A percentile compares a stretch with the other conserved stretches of the same genome.
Conservation (phyloP, 2,888 invertebrate genomes). For the Maniola hyperantus region DNA sequence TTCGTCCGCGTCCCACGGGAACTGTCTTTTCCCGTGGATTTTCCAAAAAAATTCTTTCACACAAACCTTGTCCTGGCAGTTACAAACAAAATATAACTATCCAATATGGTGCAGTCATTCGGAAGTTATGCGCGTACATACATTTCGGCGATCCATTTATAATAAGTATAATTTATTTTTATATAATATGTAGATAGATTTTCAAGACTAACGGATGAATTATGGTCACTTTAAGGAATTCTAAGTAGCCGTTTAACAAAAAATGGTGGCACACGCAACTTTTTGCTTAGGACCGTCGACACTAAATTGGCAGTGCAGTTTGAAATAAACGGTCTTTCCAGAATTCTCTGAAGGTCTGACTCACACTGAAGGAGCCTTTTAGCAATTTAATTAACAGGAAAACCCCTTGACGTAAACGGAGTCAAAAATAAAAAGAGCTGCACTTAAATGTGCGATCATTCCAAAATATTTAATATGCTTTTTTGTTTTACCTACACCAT, state of each 20-base stretch:
- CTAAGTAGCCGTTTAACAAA: constrained; percentile 29
- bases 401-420: constrained; percentile 25
- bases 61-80: too few species aligned
- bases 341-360: constrained; percentile 29
- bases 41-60: too few species aligned
- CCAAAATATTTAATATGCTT: neutral
- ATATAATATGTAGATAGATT: too few species aligned
- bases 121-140: too few species aligned
- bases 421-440: neutral
- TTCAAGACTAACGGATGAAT: neutral
- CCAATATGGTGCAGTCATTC: too few species aligned
- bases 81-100: too few species aligned
- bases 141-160: too few species aligned
- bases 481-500: neutral
- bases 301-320: constrained; percentile 21
- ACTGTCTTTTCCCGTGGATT: too few species aligned
- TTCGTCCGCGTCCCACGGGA: too few species aligned
- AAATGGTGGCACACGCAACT: constrained; percentile 30
- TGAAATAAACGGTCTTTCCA: constrained; percentile 24
- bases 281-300: constrained; percentile 34
- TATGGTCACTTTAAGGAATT: constrained; percentile 30
- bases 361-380: constrained; percentile 24
- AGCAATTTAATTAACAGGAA: constrained; percentile 12
- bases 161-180: too few species aligned
- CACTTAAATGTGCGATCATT: neutral